Conservation (phyloP, 2,797 vertebrate genomes). For the Phoxinus dragarum region DNA sequence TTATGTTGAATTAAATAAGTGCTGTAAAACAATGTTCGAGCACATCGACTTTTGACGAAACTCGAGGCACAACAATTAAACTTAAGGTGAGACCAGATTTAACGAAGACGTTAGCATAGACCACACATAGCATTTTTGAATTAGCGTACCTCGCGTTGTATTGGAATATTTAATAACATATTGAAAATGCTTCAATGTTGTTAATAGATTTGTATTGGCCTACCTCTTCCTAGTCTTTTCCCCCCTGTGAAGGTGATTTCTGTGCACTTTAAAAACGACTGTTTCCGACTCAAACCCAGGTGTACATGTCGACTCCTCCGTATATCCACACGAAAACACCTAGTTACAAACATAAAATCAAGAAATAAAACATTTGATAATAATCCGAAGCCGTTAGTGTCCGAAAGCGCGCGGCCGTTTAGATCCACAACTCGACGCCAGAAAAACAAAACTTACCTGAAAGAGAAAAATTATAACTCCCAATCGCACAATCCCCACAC, state of each 20-base stretch:
- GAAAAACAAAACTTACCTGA: constrained; percentile 44
- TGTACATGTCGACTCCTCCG: constrained; percentile 66
- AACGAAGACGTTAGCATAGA: neutral
- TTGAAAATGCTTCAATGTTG: neutral
- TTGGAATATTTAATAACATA: neutral
- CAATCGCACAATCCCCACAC: neutral
- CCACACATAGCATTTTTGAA: neutral
- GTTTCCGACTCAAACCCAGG: constrained; percentile 70
- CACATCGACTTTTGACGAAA: neutral
- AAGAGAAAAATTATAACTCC: constrained; percentile 37
- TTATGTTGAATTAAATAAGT: neutral
- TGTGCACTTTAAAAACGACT: constrained; percentile 67
- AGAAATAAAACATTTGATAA: neutral
- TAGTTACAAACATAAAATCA: constrained; percentile 16
- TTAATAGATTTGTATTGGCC: neutral
- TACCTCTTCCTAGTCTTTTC: constrained; percentile 74
- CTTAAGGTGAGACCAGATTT: neutral
- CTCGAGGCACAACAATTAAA: neutral
- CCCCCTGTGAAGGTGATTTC: constrained; percentile 51
- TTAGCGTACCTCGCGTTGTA: neutral
- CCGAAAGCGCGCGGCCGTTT: neutral
- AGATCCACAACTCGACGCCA: neutral
- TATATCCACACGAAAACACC: constrained; percentile 52
- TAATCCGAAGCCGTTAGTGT: neutral
- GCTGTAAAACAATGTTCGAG: neutral